These are phyloP conservation scores for Tenthredo distinguenda DNA, from an alignment of 2,888 invertebrate genomes.

Conservation along the genomic window DNA sequence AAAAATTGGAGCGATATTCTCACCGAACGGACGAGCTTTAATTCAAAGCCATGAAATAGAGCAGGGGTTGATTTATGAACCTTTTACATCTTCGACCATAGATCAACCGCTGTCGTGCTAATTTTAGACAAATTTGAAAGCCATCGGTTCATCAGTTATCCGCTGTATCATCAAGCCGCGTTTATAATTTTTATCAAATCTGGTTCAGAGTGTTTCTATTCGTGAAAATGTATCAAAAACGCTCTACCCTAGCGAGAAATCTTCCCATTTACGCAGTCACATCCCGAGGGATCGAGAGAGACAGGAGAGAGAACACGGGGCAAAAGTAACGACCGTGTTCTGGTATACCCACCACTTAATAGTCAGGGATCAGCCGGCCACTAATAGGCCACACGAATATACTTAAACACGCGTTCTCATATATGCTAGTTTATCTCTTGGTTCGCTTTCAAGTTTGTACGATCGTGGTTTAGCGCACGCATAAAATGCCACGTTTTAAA, in stretches of 20 bases:
- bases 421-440: constrained; percentile 31
- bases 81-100: not conserved
- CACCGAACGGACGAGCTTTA: not conserved
- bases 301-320: constrained; percentile 7
- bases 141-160: not conserved
- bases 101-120: constrained; percentile 15
- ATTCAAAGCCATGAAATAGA: not conserved
- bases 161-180: not conserved
- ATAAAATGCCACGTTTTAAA: constrained; percentile 36
- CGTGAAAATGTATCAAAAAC: constrained; percentile 11
- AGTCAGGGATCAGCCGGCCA: constrained; percentile 40
- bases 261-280: constrained; percentile 20
- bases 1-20: not conserved
- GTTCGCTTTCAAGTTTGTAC: constrained; percentile 38
- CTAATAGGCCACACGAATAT: constrained; percentile 38
- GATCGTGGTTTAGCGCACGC: constrained; percentile 19
- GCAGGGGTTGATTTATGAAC: not conserved
- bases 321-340: constrained; percentile 42
- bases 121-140: constrained; percentile 21
- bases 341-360: constrained; percentile 30
- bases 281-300: not conserved
- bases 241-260: not conserved
- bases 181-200: not conserved
- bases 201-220: not conserved
- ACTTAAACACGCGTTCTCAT: not conserved